Conservation (phyloP, 2,888 invertebrate genomes). For the Dorcus hopei region DNA sequence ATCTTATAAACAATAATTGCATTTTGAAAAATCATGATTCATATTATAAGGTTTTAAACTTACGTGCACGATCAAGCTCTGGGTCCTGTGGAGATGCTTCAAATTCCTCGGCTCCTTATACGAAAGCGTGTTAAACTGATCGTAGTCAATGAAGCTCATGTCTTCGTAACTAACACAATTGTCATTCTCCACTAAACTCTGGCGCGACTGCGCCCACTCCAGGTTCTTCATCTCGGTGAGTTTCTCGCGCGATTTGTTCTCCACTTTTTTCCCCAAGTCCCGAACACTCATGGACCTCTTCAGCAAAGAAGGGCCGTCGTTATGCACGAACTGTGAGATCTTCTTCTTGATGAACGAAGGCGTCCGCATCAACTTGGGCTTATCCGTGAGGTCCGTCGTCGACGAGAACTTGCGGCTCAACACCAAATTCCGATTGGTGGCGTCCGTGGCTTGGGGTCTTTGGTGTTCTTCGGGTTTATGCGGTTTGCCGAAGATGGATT, state of each 20-base stretch:
- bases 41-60: conserved; percentile 21
- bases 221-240: conserved; percentile 41
- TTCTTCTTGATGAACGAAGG: conserved; percentile 43
- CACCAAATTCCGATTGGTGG: conserved; percentile 1
- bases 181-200: conserved; percentile 55
- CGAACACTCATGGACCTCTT: conserved; percentile 45
- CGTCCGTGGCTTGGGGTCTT: neutral
- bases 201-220: conserved; percentile 54
- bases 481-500: conserved; percentile 16
- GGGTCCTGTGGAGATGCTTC: conserved; percentile 32
- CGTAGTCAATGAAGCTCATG: conserved; percentile 57
- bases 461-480: conserved; percentile 5
- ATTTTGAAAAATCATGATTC: no score
- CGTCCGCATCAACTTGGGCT: conserved; percentile 27
- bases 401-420: conserved; percentile 21
- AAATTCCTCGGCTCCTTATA: conserved; percentile 23
- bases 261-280: conserved; percentile 37
- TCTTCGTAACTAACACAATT: conserved; percentile 57
- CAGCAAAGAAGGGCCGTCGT: conserved; percentile 39
- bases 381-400: conserved; percentile 34
- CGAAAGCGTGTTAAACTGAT: conserved; percentile 51
- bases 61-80: conserved; percentile 46
- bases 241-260: conserved; percentile 34
- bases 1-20: no score
- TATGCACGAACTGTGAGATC: conserved; percentile 33